phyloP scores from a whole-genome alignment of 2,113 vertebrate genomes.

The Tupaia chinensis region DNA sequence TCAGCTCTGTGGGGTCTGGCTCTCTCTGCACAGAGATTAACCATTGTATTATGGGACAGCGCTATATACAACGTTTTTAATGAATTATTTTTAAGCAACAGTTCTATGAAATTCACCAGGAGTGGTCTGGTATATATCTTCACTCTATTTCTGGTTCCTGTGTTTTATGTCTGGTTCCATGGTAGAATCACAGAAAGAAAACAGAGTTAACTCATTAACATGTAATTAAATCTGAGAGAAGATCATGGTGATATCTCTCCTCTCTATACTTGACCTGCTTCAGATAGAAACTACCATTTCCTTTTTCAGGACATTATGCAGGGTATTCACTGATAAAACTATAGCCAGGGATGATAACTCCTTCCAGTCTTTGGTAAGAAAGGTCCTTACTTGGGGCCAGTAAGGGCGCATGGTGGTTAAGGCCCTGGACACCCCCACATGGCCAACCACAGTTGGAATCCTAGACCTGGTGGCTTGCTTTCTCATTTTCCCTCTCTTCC shows the following conservation, averaged over 20 bases:
- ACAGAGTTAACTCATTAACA: not conserved
- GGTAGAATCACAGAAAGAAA: not conserved
- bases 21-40: no score
- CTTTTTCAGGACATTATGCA: not conserved
- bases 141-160: not conserved
- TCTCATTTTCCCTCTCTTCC: no score
- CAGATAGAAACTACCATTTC: not conserved
- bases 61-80: not conserved
- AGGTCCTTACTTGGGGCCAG: not conserved
- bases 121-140: not conserved
- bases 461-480: no score
- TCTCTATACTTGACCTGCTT: not conserved
- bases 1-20: no score
- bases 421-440: no score
- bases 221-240: not conserved
- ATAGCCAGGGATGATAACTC: no score
- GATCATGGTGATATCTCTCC: not conserved
- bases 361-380: not conserved
- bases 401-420: no score
- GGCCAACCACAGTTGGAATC: no score
- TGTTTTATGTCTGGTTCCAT: not conserved
- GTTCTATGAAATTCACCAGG: not conserved
- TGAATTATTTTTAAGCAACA: not conserved
- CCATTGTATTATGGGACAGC: no score
- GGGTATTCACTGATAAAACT: not conserved